phyloP scores from a whole-genome alignment of 2,797 vertebrate species.

The Enteromius radiatus region DNA sequence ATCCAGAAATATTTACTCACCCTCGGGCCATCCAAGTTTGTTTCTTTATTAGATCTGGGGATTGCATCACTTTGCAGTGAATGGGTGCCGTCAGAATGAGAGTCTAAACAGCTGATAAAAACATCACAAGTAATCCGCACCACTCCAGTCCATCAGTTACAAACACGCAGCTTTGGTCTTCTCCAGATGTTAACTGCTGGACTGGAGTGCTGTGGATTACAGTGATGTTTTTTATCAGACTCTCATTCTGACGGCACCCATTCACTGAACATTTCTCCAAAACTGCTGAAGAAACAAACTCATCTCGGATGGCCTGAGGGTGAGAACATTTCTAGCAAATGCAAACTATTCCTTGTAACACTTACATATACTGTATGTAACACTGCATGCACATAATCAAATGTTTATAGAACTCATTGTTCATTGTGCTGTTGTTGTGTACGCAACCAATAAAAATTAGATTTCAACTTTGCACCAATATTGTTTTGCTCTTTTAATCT shows the following conservation, averaged over 20 bases:
- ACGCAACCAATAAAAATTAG: background rate
- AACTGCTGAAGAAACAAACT: background rate
- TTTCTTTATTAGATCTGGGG: background rate
- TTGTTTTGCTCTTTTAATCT: background rate
- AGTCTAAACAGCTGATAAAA: background rate
- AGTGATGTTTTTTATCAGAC: background rate
- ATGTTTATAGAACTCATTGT: background rate
- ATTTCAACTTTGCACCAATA: background rate
- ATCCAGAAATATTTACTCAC: background rate
- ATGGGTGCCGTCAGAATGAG: background rate
- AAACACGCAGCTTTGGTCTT: background rate
- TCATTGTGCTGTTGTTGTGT: background rate
- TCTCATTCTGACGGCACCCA: background rate
- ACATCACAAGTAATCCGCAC: background rate
- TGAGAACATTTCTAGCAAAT: background rate
- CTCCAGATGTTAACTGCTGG: background rate
- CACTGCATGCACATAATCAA: background rate
- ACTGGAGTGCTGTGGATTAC: background rate
- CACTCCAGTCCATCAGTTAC: background rate
- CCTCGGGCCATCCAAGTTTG: background rate
- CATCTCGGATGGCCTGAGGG: background rate
- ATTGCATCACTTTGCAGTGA: background rate
- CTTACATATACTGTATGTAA: background rate
- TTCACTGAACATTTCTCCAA: background rate
- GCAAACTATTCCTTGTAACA: background rate